Base-by-base conservation (phyloP, 2,113 vertebrate species). In the Chunga burmeisteri region DNA sequence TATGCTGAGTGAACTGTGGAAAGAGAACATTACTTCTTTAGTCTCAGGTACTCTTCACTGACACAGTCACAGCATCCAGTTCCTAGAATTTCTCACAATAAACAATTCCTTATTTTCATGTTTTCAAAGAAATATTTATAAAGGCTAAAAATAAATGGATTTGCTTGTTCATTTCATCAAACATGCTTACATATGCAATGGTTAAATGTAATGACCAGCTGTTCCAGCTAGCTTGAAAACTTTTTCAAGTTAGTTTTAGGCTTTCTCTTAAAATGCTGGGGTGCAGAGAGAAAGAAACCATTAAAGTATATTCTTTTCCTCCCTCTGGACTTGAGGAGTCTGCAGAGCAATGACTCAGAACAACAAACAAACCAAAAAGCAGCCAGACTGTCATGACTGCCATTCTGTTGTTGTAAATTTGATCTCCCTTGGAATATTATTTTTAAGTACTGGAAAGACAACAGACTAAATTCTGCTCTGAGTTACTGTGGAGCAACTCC, bases 321-420 rank as follows among this genome's bases (percentile, higher is more conserved):
- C 78, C 56, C 79, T 90, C 82, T 91, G 68, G 96, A 93, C 80
- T 84, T 83, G 49, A 95, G 49, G 53, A 92, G 75, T 95, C 92
- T 94, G 84, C 93, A 96, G 93, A 97, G 66, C 83, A 42, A 88
- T 97, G 93, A 96, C 55, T 97, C 91, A 97, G 93, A 98, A 95
- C 71, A 97, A 74, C 25, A 94, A 97, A 93, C 86, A 97, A 95
- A 91, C 49, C 4, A 67, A 94, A 90, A 95, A 94, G 77, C 77
- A 97, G 81, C 91, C 84, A 94, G 58, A 94, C 75, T 97, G 94
- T 94, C 96, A 95, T 81, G 93, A 93, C 91, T 97, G 94, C 86
- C 91, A 42, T 91, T 94, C 88, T 81, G 67, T 88, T 96, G 93
- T 88, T 61, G 58, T 83, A 90, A 95, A 81, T 97, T 96, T 96